Evolutionary conservation across 1,140 invertebrate species (phyloP).

Genomic region (Bombus sibiricus): DNA sequence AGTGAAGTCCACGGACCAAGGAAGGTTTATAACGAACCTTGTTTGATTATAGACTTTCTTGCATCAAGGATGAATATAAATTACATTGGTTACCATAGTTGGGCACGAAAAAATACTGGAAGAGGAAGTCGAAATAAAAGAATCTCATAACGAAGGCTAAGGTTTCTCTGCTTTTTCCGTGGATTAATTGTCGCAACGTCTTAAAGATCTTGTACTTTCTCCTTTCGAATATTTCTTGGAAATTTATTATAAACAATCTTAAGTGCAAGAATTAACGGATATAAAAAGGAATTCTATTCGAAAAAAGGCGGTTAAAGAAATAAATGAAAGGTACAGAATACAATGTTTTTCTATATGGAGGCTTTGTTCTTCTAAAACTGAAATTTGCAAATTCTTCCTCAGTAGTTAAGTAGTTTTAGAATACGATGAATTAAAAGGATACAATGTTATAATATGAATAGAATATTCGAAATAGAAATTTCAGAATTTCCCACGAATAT

Average conservation of each 20-base stretch:
- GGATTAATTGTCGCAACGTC: neutral
- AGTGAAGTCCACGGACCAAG: neutral
- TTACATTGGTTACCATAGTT: too few species aligned
- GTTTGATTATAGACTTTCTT: neutral
- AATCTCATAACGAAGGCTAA: neutral
- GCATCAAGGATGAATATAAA: constrained; percentile 9
- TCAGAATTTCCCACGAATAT: neutral
- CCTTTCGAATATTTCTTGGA: neutral
- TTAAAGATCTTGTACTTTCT: neutral
- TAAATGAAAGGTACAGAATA: neutral
- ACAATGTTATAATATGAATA: neutral
- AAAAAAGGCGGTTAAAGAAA: neutral
- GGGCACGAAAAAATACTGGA: neutral
- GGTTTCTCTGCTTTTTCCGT: neutral
- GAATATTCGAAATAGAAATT: too few species aligned
- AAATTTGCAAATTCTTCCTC: too few species aligned
- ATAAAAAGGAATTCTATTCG: neutral
- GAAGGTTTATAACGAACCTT: neutral
- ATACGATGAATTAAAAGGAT: neutral
- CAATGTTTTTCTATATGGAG: too few species aligned
- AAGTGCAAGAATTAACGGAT: neutral
- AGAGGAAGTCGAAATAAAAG: neutral
- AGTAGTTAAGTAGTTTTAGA: too few species aligned
- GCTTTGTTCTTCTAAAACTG: neutral
- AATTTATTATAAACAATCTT: too few species aligned